Percentiles rank a stretch among this genome's conserved stretches.
Conservation (phyloP, 1,140 invertebrate genomes). For the Chlorops oryzae region DNA sequence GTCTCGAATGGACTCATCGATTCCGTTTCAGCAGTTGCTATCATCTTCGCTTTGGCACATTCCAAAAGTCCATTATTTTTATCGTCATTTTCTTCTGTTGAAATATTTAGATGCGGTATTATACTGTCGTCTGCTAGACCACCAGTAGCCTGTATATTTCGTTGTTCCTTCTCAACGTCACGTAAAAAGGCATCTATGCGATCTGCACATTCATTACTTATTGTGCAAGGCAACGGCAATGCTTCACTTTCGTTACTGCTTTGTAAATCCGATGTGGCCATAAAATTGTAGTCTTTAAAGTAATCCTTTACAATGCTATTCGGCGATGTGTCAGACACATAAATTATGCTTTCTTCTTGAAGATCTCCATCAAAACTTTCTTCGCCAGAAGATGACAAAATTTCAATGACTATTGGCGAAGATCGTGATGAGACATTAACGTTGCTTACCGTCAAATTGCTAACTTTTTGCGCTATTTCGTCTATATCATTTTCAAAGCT, state of each 20-base stretch:
- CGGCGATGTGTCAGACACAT: conserved; percentile 23
- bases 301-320: conserved; percentile 20
- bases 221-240: conserved; percentile 3
- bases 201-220: conserved; percentile 23
- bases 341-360: neutral
- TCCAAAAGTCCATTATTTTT: neutral
- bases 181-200: conserved; percentile 36
- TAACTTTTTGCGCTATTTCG: conserved; percentile 19
- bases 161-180: conserved; percentile 30
- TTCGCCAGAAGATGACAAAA: conserved; percentile 32
- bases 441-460: conserved; percentile 4
- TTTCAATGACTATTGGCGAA: conserved; percentile 24
- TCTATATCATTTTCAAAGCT: conserved; percentile 13
- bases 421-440: neutral
- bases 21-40: conserved; percentile 37
- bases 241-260: conserved; percentile 8
- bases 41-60: neutral
- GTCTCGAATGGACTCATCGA: conserved; percentile 30
- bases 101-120: neutral
- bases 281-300: conserved; percentile 6
- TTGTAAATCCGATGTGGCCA: conserved; percentile 1
- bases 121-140: too few relatives aligned
- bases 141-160: conserved; percentile 7
- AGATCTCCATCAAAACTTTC: neutral
- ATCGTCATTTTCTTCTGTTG: neutral